Evolutionary conservation across 2,888 invertebrate genomes (phyloP), one percentile per base, ranked within the genome.

Genomic region (Leptinotarsa juncta): DNA sequence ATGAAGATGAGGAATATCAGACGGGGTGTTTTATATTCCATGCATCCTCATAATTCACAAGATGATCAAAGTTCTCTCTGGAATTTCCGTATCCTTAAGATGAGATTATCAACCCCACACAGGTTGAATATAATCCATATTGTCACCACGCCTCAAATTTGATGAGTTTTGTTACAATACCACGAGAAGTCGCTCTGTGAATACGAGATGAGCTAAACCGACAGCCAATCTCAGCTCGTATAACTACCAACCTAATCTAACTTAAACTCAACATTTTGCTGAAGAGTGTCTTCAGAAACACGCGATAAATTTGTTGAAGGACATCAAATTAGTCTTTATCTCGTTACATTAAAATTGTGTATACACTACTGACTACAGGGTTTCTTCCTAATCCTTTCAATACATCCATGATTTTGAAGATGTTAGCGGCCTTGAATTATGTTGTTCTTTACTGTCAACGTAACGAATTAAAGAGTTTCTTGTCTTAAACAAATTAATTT

Each of bases 71-170:
- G 87, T 87, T 88, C 85, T 85, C 82, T 71, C 82, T 82, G 82
- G 85, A 85, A 85, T 84, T 84, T 85, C 85, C 86, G 86, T 84
- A 85, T 87, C 86, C 86, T 87, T 86, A 86, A 85, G 87, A 88
- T 85, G 86, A 87, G 87, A 87, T 88, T 88, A 87, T 87, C 87
- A 86, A 84, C 84, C 82, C 82, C 81, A 82, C 84, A 84, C 85
- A 84, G 86, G 85, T 85, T 85, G 83, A 84, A 84, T 86, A 85
- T 87, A 87, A 87, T 88, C 87, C 87, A 85, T 85, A 87, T 87
- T 87, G 87, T 88, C 88, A 87, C 87, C 87, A 86, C 85, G 86
- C 84, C 84, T 86, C 86, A 87, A 86, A 87, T 88, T 88, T 87
- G 88, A 88, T 87, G 88, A 87, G 87, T 87, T 87, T 87, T 85